Evolutionary conservation across 1,140 invertebrate species (phyloP).

Genomic region (Drosophila sproati): DNA sequence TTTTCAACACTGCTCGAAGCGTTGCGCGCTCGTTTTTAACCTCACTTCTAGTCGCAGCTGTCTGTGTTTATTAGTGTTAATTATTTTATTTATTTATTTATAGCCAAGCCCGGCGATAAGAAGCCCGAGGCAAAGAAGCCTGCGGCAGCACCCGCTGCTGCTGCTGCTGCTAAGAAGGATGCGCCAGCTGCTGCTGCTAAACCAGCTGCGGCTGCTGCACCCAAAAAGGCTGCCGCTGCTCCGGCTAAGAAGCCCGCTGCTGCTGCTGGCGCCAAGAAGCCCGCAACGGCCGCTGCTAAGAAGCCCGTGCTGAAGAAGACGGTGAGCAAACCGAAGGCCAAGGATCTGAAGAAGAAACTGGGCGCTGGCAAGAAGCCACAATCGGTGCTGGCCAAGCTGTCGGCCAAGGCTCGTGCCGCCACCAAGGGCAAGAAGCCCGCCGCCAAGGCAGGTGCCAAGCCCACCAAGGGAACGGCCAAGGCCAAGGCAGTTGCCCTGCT

Average conservation of each 20-base stretch:
- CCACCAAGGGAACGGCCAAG: conserved; percentile 85
- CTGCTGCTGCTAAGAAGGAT: conserved; percentile 84
- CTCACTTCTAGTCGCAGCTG: conserved; percentile 47
- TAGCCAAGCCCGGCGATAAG: conserved; percentile 83
- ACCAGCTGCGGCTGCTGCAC: conserved; percentile 85
- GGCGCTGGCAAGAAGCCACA: conserved; percentile 83
- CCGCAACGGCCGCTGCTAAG: conserved; percentile 60
- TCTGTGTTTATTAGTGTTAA: conserved; percentile 64
- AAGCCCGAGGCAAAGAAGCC: conserved; percentile 83
- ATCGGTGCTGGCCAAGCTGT: conserved; percentile 83
- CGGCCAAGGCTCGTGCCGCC: conserved; percentile 80
- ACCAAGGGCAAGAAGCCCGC: conserved; percentile 75
- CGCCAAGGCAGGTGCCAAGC: conserved; percentile 71
- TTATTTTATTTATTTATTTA: conserved; percentile 34
- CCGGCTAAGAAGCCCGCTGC: conserved; percentile 84
- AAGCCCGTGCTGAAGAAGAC: conserved; percentile 84
- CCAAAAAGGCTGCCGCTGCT: conserved; percentile 85
- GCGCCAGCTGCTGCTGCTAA: conserved; percentile 83
- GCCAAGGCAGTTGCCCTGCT: conserved; percentile 85
- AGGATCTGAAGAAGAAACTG: conserved; percentile 87
- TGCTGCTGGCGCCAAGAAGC: conserved; percentile 82
- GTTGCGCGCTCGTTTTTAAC: conserved; percentile 59
- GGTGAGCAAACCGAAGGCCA: conserved; percentile 86
- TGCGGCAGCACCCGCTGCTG: conserved; percentile 74
- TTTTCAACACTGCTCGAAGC: conserved; percentile 3